Conservation (phyloP, 2,113 vertebrate species). For the Gopherus flavomarginatus region DNA sequence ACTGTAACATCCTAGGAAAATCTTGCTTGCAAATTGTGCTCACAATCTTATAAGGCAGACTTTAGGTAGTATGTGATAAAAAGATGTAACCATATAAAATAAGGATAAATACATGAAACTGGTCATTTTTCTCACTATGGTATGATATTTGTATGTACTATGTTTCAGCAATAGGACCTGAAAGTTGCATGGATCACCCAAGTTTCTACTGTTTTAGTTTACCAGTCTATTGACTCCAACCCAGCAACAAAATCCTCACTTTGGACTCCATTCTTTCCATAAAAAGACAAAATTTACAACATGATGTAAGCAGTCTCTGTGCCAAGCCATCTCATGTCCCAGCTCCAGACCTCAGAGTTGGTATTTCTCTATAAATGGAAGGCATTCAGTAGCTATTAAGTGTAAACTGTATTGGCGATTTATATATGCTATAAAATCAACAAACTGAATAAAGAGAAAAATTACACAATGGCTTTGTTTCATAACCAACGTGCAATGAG, state of each 20-base stretch:
- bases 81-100: not conserved
- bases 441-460: not conserved
- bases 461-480: not conserved
- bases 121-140: not conserved
- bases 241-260: not conserved
- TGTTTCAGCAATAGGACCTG: not conserved
- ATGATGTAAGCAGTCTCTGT: not conserved
- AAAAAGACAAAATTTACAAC: not conserved
- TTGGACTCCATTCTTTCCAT: not conserved
- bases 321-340: not conserved
- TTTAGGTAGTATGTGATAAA: too few relatives aligned
- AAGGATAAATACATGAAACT: not conserved
- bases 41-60: too few relatives aligned
- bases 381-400: not conserved
- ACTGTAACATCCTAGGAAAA: not conserved
- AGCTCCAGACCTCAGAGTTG: not conserved
- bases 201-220: not conserved
- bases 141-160: not conserved
- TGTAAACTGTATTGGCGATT: not conserved
- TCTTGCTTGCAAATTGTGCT: not conserved
- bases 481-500: not conserved
- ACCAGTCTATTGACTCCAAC: not conserved
- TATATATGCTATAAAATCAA: constrained; percentile 5
- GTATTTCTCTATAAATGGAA: constrained; percentile 7
- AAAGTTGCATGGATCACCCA: not conserved